Conservation (phyloP, 2,113 vertebrate species). For the Cynoglossus semilaevis region DNA sequence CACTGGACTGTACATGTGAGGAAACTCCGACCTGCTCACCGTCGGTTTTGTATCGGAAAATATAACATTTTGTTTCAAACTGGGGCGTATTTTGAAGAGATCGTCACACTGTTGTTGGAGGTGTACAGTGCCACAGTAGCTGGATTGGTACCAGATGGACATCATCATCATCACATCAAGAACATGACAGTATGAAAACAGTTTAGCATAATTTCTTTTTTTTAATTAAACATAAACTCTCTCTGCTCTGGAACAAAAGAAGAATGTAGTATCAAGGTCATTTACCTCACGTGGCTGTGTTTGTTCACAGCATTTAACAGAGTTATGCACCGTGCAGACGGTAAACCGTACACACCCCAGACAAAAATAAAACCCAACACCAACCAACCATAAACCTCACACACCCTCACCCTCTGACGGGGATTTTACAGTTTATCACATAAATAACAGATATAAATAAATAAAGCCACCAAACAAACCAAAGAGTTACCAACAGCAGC, state of each 20-base stretch:
- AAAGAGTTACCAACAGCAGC: not conserved
- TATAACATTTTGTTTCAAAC: too few species aligned
- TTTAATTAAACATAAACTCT: too few species aligned
- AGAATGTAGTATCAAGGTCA: not conserved
- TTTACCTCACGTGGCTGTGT: constrained; percentile 7
- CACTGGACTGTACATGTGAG: too few species aligned
- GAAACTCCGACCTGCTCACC: too few species aligned
- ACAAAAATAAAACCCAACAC: constrained; percentile 43
- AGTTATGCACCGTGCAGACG: constrained; percentile 1
- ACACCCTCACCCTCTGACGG: constrained; percentile 10
- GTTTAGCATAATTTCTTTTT: too few species aligned
- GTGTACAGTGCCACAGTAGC: too few species aligned
- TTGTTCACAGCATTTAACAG: constrained; percentile 15
- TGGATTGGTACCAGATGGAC: too few species aligned
- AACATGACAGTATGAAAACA: too few species aligned
- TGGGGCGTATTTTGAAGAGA: too few species aligned
- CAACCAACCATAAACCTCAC: constrained; percentile 51
- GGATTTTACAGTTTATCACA: not conserved
- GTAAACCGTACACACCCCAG: not conserved
- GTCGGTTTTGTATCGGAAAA: too few species aligned
- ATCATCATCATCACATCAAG: too few species aligned
- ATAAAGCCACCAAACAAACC: not conserved
- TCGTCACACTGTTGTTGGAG: too few species aligned
- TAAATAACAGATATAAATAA: not conserved
- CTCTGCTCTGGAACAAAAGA: not conserved